A percentile compares a stretch with the other conserved stretches of the same genome.
These are phyloP conservation scores for Gymnopithys bicolor DNA, from an alignment of 2,797 vertebrate species.

Conservation along the genomic window DNA sequence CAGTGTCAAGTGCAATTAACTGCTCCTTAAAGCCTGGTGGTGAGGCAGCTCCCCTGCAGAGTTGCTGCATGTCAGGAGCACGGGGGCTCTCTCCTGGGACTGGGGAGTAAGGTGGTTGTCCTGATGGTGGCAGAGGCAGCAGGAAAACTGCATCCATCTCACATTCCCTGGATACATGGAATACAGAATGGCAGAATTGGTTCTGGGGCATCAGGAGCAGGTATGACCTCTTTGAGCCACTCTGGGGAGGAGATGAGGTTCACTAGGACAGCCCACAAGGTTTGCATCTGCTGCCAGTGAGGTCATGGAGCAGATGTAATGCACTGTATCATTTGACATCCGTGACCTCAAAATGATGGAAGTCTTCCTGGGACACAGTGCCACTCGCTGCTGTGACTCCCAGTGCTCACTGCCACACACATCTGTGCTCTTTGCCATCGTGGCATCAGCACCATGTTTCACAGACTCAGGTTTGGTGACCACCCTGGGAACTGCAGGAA, in stretches of 20 bases:
- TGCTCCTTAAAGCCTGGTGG: neutral
- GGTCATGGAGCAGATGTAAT: neutral
- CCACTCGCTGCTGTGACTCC: neutral
- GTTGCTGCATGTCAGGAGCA: neutral
- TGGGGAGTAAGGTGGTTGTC: neutral
- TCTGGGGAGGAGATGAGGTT: neutral
- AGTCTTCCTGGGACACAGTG: neutral
- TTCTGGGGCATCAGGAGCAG: accelerated
- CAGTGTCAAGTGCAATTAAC: neutral
- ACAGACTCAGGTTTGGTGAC: neutral
- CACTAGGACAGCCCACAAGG: neutral
- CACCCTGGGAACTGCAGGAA: neutral
- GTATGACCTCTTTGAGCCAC: neutral
- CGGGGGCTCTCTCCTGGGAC: neutral
- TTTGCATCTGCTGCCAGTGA: neutral
- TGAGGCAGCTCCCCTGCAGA: neutral
- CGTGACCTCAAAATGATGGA: accelerated
- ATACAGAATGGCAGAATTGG: neutral
- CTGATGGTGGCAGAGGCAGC: neutral
- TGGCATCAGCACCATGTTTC: neutral
- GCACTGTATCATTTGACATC: neutral
- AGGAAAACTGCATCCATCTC: neutral
- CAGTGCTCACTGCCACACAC: neutral
- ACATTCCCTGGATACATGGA: accelerated
- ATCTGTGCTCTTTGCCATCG: accelerated